Percentiles rank a stretch among this genome's conserved stretches.
These are phyloP conservation scores for Mycetomoellerius zeteki DNA, from an alignment of 1,140 invertebrate species.

Conservation along the genomic window DNA sequence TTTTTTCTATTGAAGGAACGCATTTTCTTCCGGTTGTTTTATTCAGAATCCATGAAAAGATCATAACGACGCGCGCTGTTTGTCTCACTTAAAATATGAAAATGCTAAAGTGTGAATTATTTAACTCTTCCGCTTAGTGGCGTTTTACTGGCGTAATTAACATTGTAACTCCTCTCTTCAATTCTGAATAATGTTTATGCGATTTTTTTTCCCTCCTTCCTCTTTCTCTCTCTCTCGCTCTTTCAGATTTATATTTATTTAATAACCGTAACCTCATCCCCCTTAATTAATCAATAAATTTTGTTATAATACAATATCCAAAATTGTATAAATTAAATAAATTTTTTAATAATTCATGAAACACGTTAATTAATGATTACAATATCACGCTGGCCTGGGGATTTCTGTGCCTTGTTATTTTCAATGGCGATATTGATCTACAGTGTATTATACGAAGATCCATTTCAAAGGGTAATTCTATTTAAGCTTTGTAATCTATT, in stretches of 20 bases:
- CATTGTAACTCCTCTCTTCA: constrained; percentile 33
- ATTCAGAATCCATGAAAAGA: constrained; percentile 43
- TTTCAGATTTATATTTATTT: constrained; percentile 16
- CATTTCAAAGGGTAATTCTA: constrained; percentile 28
- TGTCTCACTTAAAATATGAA: constrained; percentile 60
- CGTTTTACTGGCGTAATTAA: constrained; percentile 26
- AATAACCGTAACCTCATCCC: not conserved
- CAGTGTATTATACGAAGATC: constrained; percentile 1
- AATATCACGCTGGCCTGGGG: not conserved
- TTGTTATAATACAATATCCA: not conserved
- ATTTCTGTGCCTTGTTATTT: constrained; percentile 10
- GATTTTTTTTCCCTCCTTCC: not conserved
- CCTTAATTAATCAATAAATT: constrained; percentile 20
- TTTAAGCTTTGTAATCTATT: constrained; percentile 39
- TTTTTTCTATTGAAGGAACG: not conserved
- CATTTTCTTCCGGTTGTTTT: constrained; percentile 44
- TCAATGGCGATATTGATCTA: constrained; percentile 20
- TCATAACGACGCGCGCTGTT: constrained; percentile 40
- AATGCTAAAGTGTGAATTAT: constrained; percentile 52
- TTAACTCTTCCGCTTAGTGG: constrained; percentile 37
- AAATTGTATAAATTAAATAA: constrained; percentile 22
- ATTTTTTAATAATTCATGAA: not conserved
- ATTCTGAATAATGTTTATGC: constrained; percentile 10
- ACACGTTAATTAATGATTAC: not conserved
- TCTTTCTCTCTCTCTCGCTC: not conserved